Base-by-base conservation (phyloP, 2,888 invertebrate species). In the Seladonia tumulorum region DNA sequence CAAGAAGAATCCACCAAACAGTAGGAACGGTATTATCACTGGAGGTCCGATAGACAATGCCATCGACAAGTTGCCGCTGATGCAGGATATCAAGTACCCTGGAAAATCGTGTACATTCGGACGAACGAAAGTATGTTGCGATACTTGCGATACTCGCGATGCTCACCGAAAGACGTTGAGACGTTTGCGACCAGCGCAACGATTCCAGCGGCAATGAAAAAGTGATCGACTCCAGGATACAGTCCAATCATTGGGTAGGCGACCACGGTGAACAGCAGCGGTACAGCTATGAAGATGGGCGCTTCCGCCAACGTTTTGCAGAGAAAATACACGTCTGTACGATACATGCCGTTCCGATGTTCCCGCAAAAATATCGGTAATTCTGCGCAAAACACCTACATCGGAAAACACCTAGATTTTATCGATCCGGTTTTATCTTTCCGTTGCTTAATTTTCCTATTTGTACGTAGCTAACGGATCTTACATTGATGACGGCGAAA, bases 1-100 rank as follows among this genome's bases (percentile, higher is more conserved):
- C 68, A 99, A 96, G 95, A 99, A 99, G 96, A 98, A 99, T 70
- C 99, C 99, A 83, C 99, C 99, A 94, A 99, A 99, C 29, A 99
- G 96, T 95, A 99, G 96, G 95, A 99, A 98, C 0, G 99, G 99
- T 84, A 99, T 98, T 90, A 99, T 97, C 83, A 99, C 96, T 7
- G 99, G 98, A 1, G 99, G 98, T 0, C 98, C 98, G 78, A 99
- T 96, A 0, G 99, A 98, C 2, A 99, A 96, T 0, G 99, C 99
- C 97, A 99, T 98, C 72, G 98, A 97, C 5, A 98, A 97, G 85
- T 97, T 97, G 85, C 96, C 97, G 91, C 98, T 97, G 0, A 97
- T 96, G 90, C 99, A 98, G 0, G 99, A 99, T 93, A 99, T 97
- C 90, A 99, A 96, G 95, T 99, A 99, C 63, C 99, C 98, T 98